These are phyloP conservation scores for Enteromius unitaeniatus DNA, from an alignment of 2,797 vertebrate genomes.

Conservation along the genomic window DNA sequence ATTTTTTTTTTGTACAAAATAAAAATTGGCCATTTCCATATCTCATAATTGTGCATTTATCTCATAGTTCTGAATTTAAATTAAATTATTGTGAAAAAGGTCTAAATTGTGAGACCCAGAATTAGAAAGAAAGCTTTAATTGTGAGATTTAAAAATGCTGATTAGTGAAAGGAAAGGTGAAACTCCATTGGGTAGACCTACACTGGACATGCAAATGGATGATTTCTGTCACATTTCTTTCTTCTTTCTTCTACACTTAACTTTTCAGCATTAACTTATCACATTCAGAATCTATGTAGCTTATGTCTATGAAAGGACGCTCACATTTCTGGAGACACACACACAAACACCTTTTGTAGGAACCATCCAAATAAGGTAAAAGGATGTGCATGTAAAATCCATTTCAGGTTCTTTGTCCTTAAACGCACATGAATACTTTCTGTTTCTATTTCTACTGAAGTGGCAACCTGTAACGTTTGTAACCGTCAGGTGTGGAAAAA, in stretches of 20 bases:
- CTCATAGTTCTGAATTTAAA: not conserved
- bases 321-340: not conserved
- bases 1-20: not conserved
- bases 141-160: not conserved
- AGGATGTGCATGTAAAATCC: conserved; percentile 5
- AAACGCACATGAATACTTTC: conserved; percentile 26
- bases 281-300: not conserved
- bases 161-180: not conserved
- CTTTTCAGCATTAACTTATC: not conserved
- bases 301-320: not conserved
- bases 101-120: too few relatives aligned
- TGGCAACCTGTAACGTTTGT: conserved; percentile 2
- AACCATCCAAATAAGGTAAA: conserved; percentile 20
- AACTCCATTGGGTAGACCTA: not conserved
- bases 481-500: conserved; percentile 18
- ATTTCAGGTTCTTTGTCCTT: conserved; percentile 31
- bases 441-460: conserved; percentile 36
- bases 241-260: too few relatives aligned
- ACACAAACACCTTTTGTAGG: conserved; percentile 1
- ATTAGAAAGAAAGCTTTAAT: not conserved
- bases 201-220: not conserved
- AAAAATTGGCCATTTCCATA: not conserved
- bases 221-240: not conserved
- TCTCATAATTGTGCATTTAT: not conserved
- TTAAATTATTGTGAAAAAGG: not conserved